Base-by-base conservation (phyloP, 2,113 vertebrate genomes). In the Lonchura striata region DNA sequence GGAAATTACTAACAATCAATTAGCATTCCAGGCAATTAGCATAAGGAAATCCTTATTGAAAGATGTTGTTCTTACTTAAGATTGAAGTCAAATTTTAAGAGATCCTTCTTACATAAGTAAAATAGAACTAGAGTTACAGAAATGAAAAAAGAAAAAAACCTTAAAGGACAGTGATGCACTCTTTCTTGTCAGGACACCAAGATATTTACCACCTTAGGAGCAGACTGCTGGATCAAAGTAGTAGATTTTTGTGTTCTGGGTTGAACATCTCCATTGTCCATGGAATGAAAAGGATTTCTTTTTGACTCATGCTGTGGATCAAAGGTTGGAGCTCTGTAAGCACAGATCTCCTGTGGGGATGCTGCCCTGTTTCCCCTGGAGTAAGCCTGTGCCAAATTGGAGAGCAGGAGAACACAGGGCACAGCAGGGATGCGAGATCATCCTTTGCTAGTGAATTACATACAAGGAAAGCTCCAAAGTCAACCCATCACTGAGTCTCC, bases 311-410 rank as follows among this genome's bases (percentile, higher is more conserved):
- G 25, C 31, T 3, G 2, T 72, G 11, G 15, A 75, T 84, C 33
- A 42, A 27, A 65, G 30, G 4, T 44, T 72, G 31, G 53, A 59
- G 23, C 46, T 90, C 57, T 54, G 30, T 63, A 30, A 63, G 27
- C 14, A 33, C 14, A 5, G 14, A 7, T 53, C 17, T 59, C 7
- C 28, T 65, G 18, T 44, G n/a, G 28, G 4, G 14, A 14, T 63
- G 47, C 25, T 93, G 33, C 30, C 65, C 20, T 4, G 0, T 66
- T 81, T 8, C 6, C 31, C 39, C 31, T 23, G 30, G 50, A 74
- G 6, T 0, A 0, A 70, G 17, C n/a, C 50, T 25, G 13, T 80
- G 13, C 21, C 64, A 65, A 39, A 35, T 8, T 0, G 0, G 22
- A 15, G 5, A 28, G 8, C 10, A 33, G n/a, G 35, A 71, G 28